A percentile compares a stretch with the other conserved stretches of the same genome.
phyloP scores from a whole-genome alignment of 2,113 vertebrate genomes.

The Rhynchomys soricoides region DNA sequence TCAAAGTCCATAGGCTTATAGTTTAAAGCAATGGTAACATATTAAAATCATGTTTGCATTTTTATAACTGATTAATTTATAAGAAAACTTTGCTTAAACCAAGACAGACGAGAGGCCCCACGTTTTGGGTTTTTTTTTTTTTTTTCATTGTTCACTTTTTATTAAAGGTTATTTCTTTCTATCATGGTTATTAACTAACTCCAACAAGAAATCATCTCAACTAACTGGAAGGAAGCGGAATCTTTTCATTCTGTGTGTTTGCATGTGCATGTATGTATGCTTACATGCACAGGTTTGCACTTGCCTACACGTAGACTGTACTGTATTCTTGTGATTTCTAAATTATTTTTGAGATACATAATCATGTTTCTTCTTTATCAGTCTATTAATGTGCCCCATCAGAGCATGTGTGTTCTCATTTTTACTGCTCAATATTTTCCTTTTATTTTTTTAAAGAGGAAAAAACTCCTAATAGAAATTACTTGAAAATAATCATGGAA shows the following conservation, averaged over 20 bases:
- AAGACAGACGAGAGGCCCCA: background rate
- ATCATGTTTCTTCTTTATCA: conserved; percentile 67
- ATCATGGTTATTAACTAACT: conserved; percentile 52
- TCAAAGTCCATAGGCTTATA: conserved; percentile 17
- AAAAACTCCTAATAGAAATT: conserved; percentile 55
- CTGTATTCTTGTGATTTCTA: conserved; percentile 67
- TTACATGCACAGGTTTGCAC: background rate
- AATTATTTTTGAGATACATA: conserved; percentile 69
- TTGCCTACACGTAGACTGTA: background rate
- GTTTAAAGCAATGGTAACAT: background rate
- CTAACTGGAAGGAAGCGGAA: conserved; percentile 47
- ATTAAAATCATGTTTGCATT: background rate
- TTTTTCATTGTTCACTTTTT: conserved; percentile 34
- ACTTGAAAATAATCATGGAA: conserved; percentile 65
- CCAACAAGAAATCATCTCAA: conserved; percentile 30
- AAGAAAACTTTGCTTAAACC: background rate
- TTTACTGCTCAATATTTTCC: conserved; percentile 73
- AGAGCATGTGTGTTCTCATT: conserved; percentile 2
- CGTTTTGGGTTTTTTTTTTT: background rate
- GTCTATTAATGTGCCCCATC: conserved; percentile 65
- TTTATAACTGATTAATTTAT: conserved; percentile 24
- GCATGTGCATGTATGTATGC: background rate
- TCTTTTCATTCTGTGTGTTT: conserved; percentile 10
- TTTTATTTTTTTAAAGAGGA: conserved; percentile 28
- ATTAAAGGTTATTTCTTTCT: background rate